Percentiles rank a stretch among this genome's conserved stretches.
Conservation (phyloP, 2,888 invertebrate genomes). For the Sericinus montela region DNA sequence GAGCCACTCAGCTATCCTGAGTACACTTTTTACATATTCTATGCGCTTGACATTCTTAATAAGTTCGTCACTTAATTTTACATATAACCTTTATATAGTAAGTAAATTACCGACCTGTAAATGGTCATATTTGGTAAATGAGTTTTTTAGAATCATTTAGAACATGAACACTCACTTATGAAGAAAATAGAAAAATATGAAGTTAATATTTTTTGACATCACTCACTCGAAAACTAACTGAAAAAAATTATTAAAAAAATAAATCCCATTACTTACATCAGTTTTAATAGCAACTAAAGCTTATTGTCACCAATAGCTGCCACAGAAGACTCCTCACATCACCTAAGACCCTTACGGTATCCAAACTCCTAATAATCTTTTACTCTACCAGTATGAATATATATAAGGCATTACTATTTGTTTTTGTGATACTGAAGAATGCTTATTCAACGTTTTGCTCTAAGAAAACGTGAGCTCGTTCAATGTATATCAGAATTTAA, state of each 20-base stretch:
- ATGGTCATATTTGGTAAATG: no score
- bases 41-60: no score
- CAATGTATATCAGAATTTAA: neutral
- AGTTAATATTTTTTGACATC: no score
- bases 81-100: no score
- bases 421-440: constrained; percentile 4
- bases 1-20: no score
- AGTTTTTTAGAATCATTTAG: no score
- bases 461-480: constrained; percentile 10
- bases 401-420: constrained; percentile 9
- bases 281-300: neutral
- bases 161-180: no score
- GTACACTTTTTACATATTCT: no score
- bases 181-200: no score
- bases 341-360: constrained; percentile 1
- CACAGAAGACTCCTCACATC: neutral
- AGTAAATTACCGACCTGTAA: no score
- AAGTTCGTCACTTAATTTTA: no score
- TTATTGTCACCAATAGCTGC: neutral
- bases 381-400: neutral
- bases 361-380: constrained; percentile 1
- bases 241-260: neutral
- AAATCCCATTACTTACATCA: neutral
- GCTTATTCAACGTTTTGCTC: constrained; percentile 3
- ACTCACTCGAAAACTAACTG: neutral